A percentile compares a stretch with the other conserved stretches of the same genome.
phyloP scores from a whole-genome alignment of 2,113 vertebrate genomes.

The Melierax canorus region DNA sequence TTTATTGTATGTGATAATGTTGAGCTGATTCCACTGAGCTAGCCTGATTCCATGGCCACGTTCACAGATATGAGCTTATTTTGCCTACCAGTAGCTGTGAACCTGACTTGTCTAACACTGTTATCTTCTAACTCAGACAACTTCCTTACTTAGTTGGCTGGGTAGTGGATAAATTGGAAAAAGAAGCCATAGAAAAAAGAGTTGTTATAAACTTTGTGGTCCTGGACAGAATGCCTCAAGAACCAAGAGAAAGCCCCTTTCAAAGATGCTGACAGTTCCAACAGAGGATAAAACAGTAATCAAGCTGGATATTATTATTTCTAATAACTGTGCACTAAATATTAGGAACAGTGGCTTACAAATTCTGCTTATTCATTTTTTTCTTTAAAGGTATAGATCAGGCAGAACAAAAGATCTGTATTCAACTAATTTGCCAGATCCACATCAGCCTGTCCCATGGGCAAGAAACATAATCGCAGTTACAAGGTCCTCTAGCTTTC shows the following conservation, averaged over 20 bases:
- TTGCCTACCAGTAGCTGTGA: neutral
- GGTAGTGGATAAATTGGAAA: neutral
- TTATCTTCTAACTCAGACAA: neutral
- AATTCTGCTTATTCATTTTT: neutral
- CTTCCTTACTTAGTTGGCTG: neutral
- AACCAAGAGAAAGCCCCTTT: neutral
- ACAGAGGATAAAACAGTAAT: neutral
- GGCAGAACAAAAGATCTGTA: neutral
- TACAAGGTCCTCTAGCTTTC: neutral
- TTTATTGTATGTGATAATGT: neutral
- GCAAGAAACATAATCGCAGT: neutral
- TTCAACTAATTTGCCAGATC: neutral
- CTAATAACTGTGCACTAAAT: neutral
- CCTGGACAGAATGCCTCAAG: neutral
- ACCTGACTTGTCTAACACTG: neutral
- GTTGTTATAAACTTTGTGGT: neutral
- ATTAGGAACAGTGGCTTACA: neutral
- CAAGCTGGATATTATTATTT: neutral
- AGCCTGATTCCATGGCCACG: neutral
- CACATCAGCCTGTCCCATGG: neutral
- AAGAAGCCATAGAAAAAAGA: neutral
- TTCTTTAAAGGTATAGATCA: neutral
- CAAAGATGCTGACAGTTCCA: neutral
- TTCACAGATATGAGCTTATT: neutral
- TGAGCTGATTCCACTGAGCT: neutral